Evolutionary conservation across 2,797 vertebrate genomes (phyloP).

Genomic region (Lerista edwardsae): DNA sequence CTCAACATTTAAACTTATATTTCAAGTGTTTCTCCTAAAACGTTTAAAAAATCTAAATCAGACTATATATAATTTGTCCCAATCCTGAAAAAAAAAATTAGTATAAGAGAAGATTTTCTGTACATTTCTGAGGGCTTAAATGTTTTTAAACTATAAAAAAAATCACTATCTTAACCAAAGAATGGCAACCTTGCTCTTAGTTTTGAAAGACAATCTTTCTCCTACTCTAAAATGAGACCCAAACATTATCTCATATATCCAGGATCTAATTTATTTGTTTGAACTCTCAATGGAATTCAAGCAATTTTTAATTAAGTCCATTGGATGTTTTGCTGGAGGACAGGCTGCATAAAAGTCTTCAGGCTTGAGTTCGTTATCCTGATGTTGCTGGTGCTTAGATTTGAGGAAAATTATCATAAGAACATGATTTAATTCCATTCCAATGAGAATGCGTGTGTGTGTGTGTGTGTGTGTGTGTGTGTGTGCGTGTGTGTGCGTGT

Average conservation of each 20-base stretch:
- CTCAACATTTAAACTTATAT: not conserved
- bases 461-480: constrained; percentile 32
- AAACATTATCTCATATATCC: constrained; percentile 24
- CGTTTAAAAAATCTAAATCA: too few species aligned
- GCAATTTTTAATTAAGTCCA: constrained; percentile 50
- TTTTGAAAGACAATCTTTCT: constrained; percentile 13
- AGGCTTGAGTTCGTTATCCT: constrained; percentile 43
- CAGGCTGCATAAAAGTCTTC: constrained; percentile 46
- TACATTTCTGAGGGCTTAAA: not conserved
- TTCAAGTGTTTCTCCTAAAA: not conserved
- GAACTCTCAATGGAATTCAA: constrained; percentile 44
- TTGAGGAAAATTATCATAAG: constrained; percentile 28
- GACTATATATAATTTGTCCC: not conserved
- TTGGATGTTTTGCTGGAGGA: constrained; percentile 42
- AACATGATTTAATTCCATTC: constrained; percentile 34
- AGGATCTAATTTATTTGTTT: constrained; percentile 48
- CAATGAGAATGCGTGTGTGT: constrained; percentile 2
- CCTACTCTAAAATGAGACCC: constrained; percentile 21
- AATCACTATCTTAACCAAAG: constrained; percentile 1
- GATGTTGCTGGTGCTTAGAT: constrained; percentile 43
- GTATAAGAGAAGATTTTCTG: not conserved
- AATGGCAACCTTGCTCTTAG: not conserved
- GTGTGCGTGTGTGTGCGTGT: constrained; percentile 22
- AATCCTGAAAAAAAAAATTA: not conserved
- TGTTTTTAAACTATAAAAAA: constrained; percentile 1